A percentile compares a stretch with the other conserved stretches of the same genome.
Evolutionary conservation across 2,113 vertebrate genomes (phyloP).

Genomic region (Jaculus jaculus): DNA sequence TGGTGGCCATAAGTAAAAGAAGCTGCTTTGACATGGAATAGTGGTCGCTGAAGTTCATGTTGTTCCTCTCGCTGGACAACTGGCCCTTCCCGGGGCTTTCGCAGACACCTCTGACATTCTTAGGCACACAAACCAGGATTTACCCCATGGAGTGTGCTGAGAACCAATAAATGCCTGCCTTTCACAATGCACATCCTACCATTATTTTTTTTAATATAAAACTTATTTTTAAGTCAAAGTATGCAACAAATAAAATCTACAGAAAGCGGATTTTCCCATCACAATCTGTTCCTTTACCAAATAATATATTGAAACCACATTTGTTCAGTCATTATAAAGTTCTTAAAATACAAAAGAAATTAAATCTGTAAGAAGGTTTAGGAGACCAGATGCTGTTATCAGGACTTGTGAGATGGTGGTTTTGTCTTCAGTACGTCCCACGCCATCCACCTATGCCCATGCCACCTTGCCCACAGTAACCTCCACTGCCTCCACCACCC

Average conservation of each 20-base stretch:
- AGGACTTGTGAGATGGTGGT: slow-evolving; percentile 79
- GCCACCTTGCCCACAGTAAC: slow-evolving; percentile 87
- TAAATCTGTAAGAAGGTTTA: slow-evolving; percentile 89
- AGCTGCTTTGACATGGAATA: not conserved
- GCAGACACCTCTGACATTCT: not conserved
- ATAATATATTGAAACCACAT: slow-evolving; percentile 79
- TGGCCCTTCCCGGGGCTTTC: not conserved
- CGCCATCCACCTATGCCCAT: slow-evolving; percentile 93
- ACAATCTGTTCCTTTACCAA: slow-evolving; percentile 81
- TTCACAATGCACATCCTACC: not conserved
- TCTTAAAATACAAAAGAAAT: slow-evolving; percentile 92
- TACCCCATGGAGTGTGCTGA: not conserved
- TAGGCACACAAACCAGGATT: not conserved
- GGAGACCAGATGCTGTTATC: slow-evolving; percentile 87
- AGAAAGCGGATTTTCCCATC: slow-evolving; percentile 90
- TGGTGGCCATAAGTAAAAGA: slow-evolving; percentile 31
- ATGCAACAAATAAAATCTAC: slow-evolving; percentile 93
- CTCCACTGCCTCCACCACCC: slow-evolving; percentile 87
- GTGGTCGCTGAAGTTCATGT: not conserved
- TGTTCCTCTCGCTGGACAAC: no score
- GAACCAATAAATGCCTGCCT: not conserved
- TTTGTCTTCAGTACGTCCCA: slow-evolving; percentile 90
- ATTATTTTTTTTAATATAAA: slow-evolving; percentile 69
- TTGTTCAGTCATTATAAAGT: slow-evolving; percentile 92
- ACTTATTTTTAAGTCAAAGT: slow-evolving; percentile 93